Conservation (phyloP, 2,888 invertebrate genomes). For the Hydroisotoma schaefferi region DNA sequence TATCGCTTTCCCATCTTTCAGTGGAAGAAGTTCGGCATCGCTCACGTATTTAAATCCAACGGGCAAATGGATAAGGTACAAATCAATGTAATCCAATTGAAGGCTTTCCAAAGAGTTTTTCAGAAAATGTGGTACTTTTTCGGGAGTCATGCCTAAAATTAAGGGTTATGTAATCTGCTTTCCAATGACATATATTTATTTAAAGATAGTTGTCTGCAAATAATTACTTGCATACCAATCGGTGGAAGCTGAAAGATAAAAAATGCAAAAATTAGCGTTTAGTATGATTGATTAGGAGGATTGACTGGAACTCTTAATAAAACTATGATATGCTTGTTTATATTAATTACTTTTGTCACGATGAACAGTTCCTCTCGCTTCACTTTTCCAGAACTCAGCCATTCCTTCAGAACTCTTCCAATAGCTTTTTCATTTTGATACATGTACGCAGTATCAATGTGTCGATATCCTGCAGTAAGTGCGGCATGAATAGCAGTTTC, state of each 20-base stretch:
- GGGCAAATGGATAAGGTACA: constrained; percentile 77
- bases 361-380: constrained; percentile 52
- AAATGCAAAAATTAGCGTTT: neutral
- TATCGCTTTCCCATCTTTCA: constrained; percentile 65
- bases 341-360: constrained; percentile 50
- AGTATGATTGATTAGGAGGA: neutral
- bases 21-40: constrained; percentile 50
- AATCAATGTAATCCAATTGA: constrained; percentile 73
- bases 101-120: constrained; percentile 58
- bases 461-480: constrained; percentile 51
- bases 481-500: constrained; percentile 50
- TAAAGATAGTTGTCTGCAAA: neutral
- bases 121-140: constrained; percentile 38
- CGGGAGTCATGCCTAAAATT: constrained; percentile 18
- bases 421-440: constrained; percentile 50
- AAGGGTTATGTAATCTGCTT: too few relatives aligned
- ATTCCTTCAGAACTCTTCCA: constrained; percentile 50
- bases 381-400: constrained; percentile 49
- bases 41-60: constrained; percentile 54
- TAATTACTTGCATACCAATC: constrained; percentile 19
- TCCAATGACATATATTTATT: neutral
- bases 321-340: neutral
- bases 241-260: constrained; percentile 14
- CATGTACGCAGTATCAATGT: constrained; percentile 51
- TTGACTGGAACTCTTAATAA: neutral